Percentiles rank a stretch among this genome's conserved stretches.
These are phyloP conservation scores for Dinoponera quadriceps DNA, from an alignment of 1,140 invertebrate species.

Conservation along the genomic window DNA sequence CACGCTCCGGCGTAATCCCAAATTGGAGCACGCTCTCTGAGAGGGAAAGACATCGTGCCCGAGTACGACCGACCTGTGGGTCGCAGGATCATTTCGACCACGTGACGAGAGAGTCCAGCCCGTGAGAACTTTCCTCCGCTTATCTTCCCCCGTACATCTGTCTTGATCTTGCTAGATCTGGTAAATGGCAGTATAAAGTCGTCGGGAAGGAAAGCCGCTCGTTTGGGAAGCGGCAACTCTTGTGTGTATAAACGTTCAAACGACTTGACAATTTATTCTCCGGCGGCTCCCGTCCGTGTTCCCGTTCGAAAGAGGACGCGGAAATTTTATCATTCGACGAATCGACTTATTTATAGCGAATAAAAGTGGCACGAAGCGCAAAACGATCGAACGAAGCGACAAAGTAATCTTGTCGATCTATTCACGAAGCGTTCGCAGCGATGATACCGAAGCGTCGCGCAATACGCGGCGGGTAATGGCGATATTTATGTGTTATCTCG, in stretches of 20 bases:
- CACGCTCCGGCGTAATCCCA: not conserved
- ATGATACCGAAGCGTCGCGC: no score
- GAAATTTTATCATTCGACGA: no score
- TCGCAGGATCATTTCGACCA: slow-evolving; percentile 7
- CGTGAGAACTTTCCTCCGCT: slow-evolving; percentile 20
- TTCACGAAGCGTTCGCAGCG: no score
- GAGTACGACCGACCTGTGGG: slow-evolving; percentile 1
- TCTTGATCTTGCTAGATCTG: slow-evolving; percentile 4
- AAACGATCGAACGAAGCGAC: no score
- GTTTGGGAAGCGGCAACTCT: not conserved
- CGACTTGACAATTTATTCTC: slow-evolving; percentile 3
- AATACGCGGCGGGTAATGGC: not conserved
- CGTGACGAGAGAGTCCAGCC: not conserved
- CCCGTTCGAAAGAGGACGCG: no score
- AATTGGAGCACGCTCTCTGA: slow-evolving; percentile 4
- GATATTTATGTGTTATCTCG: slow-evolving; percentile 11
- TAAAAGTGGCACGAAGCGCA: no score
- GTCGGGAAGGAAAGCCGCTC: no score
- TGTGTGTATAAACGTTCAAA: not conserved
- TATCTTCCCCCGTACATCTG: not conserved
- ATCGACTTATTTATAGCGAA: no score
- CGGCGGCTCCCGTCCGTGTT: no score
- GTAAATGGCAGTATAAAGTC: slow-evolving; percentile 6
- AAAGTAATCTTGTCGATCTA: no score
- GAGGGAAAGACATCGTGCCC: not conserved